Conservation (phyloP, 2,888 invertebrate species). For the Heteropelma amictum region DNA sequence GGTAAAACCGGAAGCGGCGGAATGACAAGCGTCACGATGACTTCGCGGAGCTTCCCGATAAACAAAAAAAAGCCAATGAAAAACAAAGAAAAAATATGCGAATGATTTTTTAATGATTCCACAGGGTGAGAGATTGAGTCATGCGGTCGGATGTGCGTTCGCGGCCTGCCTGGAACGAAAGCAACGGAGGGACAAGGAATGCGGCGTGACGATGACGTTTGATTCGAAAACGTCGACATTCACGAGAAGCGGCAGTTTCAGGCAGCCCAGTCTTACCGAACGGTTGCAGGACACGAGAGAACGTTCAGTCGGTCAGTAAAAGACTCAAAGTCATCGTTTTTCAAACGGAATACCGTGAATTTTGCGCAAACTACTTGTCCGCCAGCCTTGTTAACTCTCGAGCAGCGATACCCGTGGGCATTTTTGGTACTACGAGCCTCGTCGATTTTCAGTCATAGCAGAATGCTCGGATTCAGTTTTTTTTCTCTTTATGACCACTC, state of each 20-base stretch:
- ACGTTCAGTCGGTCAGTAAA: slow-evolving; percentile 81
- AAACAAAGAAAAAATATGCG: not conserved
- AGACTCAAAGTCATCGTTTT: not conserved
- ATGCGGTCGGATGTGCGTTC: slow-evolving; percentile 99
- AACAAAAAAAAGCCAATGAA: too few relatives aligned
- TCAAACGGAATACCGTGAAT: too few relatives aligned
- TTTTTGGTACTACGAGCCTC: too few relatives aligned
- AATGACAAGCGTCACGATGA: too few relatives aligned
- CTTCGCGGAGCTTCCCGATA: not conserved
- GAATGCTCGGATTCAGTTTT: too few relatives aligned
- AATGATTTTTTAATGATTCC: not conserved
- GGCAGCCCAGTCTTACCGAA: slow-evolving; percentile 90
- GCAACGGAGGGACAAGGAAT: slow-evolving; percentile 97
- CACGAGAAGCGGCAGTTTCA: slow-evolving; percentile 94
- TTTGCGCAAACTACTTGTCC: too few relatives aligned
- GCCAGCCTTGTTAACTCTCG: too few relatives aligned
- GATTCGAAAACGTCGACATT: slow-evolving; percentile 94
- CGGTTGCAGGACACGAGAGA: slow-evolving; percentile 80
- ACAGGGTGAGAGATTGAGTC: slow-evolving; percentile 96
- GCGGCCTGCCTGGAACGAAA: slow-evolving; percentile 98
- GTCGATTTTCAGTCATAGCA: too few relatives aligned
- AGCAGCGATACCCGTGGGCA: too few relatives aligned
- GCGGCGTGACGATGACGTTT: slow-evolving; percentile 95
- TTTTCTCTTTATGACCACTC: too few relatives aligned
- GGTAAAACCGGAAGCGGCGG: too few relatives aligned